Percentiles rank a stretch among this genome's conserved stretches.
Evolutionary conservation across 2,888 invertebrate species (phyloP).

Genomic region (Luperina nickerlii): DNA sequence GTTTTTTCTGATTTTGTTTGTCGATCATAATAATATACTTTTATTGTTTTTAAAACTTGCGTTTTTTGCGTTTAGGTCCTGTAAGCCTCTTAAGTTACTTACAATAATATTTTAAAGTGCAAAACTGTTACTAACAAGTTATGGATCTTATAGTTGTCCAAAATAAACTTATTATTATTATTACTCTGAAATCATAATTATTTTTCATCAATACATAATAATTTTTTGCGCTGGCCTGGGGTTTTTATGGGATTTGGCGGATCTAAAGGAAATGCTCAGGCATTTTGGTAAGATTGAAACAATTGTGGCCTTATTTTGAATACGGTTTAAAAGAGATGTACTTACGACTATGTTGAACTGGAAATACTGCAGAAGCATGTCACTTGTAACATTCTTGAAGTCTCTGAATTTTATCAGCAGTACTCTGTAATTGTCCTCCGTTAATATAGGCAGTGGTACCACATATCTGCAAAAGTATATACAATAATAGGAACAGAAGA

Average conservation of each 20-base stretch:
- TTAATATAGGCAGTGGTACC: constrained; percentile 58
- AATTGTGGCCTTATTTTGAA: background rate
- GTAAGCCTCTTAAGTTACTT: too few relatives aligned
- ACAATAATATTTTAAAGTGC: too few relatives aligned
- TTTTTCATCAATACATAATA: too few relatives aligned
- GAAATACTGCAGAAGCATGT: constrained; percentile 35
- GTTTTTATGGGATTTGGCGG: background rate
- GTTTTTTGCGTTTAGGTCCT: too few relatives aligned
- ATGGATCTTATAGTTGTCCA: too few relatives aligned
- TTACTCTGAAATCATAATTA: too few relatives aligned
- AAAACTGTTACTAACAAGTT: too few relatives aligned
- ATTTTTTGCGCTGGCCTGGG: too few relatives aligned
- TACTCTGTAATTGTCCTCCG: constrained; percentile 66
- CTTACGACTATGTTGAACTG: constrained; percentile 18
- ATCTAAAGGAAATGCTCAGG: background rate
- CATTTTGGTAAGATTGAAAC: background rate
- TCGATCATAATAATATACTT: too few relatives aligned
- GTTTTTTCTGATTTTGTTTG: too few relatives aligned
- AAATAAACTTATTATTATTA: too few relatives aligned
- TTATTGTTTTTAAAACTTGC: too few relatives aligned
- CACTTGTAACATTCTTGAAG: constrained; percentile 38
- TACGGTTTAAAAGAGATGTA: background rate
- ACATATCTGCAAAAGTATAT: background rate
- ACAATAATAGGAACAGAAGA: background rate
- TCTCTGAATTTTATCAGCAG: constrained; percentile 32